Percentiles rank a stretch among this genome's conserved stretches.
These are phyloP conservation scores for Macropodus opercularis DNA, from an alignment of 2,797 vertebrate species.

Conservation along the genomic window DNA sequence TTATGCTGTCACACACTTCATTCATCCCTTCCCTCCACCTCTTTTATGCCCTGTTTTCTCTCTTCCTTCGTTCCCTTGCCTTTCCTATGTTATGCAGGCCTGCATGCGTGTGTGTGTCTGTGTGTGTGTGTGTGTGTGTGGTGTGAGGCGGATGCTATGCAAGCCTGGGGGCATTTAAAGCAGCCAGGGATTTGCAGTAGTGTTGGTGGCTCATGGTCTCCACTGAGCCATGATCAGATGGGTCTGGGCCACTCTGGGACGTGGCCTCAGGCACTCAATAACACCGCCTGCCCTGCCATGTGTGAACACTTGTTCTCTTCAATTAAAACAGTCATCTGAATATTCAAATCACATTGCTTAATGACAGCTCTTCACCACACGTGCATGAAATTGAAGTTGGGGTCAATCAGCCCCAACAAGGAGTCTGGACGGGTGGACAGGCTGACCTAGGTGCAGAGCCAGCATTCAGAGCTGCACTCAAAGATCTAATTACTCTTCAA, in stretches of 20 bases:
- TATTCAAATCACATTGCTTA: conserved; percentile 77
- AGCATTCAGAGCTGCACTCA: conserved; percentile 16
- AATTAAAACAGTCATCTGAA: conserved; percentile 81
- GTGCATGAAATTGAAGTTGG: conserved; percentile 62
- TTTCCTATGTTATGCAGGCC: conserved; percentile 3
- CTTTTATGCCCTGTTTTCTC: conserved; percentile 8
- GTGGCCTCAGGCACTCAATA: conserved; percentile 72
- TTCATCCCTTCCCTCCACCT: conserved; percentile 35
- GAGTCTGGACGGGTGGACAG: conserved; percentile 21
- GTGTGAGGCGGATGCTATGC: conserved; percentile 36
- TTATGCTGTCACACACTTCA: conserved; percentile 48
- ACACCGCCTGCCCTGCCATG: conserved; percentile 74
- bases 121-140: conserved; percentile 32
- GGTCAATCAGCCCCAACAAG: conserved; percentile 47
- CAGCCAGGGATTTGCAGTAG: conserved; percentile 61
- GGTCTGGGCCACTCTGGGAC: conserved; percentile 71
- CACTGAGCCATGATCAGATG: conserved; percentile 77
- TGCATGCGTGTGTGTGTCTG: conserved; percentile 24
- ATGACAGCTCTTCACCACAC: conserved; percentile 64
- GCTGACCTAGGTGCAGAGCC: conserved; percentile 31
- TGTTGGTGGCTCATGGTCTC: conserved; percentile 69
- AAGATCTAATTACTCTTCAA: conserved; percentile 33
- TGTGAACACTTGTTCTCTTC: conserved; percentile 80
- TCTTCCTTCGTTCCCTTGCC: conserved; percentile 2
- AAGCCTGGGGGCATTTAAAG: conserved; percentile 76